Base-by-base conservation (phyloP, 1,140 invertebrate species). In the Colletes latitarsis region DNA sequence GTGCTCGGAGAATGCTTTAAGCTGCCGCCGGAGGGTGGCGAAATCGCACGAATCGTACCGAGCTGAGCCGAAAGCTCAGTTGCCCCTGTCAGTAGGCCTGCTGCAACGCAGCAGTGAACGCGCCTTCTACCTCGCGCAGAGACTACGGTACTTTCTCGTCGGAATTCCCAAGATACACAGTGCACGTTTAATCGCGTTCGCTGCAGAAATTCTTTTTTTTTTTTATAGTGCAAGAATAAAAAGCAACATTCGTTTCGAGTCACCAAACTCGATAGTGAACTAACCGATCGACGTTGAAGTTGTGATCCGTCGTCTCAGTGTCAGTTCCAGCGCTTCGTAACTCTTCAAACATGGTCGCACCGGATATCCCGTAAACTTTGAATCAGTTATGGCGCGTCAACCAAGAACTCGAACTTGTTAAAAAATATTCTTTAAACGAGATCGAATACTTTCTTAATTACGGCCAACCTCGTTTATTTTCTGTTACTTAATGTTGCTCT, bases 91-190 rank as follows among this genome's bases (percentile, higher is more conserved):
- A 92, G 91, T 92, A 87, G 90, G 88, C 88, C 87, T 91, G 90
- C 88, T 89, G 90, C 91, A 88, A 88, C 91, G 90, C 90, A 90
- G 90, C 90, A 90, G 91, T 88, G 81, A 88, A 85, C 88, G 85
- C 88, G 87, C 84, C 83, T 88, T 88, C 80, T n/a, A 76, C 49
- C 60, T 62, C 58, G 46, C 30, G 68, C 14, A 21, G 30, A 73
- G 86, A 75, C 19, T 68, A 60, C 73, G 82, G 74, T 57, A 2
- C 64, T n/a, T 68, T 15, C 53, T 41, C 6, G 55, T 41, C 21
- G 9, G n/a, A 10, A 62, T 57, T 14, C 8, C 39, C 8, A 63
- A 30, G 63, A 77, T 73, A 19, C 41, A 19, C 14, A 2, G 5
- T n/a, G 19, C 2, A 49, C 19, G 39, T 52, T 19, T 3, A 1